A percentile compares a stretch with the other conserved stretches of the same genome.
Conservation (phyloP, 2,888 invertebrate species). For the Phyto melanocephala region DNA sequence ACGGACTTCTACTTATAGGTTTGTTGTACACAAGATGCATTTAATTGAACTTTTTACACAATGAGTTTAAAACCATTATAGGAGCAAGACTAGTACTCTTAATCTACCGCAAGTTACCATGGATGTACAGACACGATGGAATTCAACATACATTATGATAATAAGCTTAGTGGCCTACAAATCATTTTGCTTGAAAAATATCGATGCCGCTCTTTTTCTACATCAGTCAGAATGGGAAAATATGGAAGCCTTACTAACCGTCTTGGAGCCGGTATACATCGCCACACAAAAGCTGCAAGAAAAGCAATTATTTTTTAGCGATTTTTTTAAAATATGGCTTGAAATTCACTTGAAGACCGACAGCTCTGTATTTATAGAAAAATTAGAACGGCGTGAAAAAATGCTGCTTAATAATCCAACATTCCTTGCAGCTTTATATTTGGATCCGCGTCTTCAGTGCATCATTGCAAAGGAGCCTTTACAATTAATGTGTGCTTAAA, state of each 20-base stretch:
- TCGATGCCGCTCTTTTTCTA: background rate
- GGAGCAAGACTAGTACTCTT: background rate
- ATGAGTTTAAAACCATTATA: background rate
- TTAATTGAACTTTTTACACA: background rate
- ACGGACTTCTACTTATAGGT: background rate
- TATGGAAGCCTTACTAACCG: background rate
- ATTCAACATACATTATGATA: background rate
- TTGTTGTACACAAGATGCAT: background rate
- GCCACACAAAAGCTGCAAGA: background rate
- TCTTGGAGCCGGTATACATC: background rate
- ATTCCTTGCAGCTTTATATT: constrained; percentile 17
- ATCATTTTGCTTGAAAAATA: too few relatives aligned
- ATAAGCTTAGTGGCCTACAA: too few relatives aligned
- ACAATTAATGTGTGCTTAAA: too few relatives aligned
- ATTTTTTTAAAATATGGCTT: constrained; percentile 18
- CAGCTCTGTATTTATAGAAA: background rate
- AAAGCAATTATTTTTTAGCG: background rate
- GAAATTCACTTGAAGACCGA: background rate
- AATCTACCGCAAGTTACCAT: constrained; percentile 1
- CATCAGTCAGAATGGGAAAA: constrained; percentile 1
- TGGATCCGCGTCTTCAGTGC: constrained; percentile 8
- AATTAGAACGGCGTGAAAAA: background rate
- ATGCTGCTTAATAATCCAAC: background rate
- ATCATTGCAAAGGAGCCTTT: too few relatives aligned
- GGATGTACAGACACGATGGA: constrained; percentile 5